Evolutionary conservation across 64 coral and sea anemone genomes (phyloP).

Genomic region (Platygyra sinensis): DNA sequence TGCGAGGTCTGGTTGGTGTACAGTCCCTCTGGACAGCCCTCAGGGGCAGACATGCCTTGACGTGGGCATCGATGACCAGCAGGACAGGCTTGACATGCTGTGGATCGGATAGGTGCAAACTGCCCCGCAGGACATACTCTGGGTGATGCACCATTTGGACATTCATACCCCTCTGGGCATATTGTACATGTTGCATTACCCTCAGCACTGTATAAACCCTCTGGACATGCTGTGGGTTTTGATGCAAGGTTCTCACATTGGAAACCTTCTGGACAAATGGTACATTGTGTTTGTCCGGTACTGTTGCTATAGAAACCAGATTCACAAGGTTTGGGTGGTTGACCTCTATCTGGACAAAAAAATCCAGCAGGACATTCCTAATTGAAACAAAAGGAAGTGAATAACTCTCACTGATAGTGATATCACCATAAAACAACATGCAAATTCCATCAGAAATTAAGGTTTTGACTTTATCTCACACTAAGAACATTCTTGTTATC

Average conservation of each 20-base stretch:
- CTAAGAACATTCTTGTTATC: too few species aligned
- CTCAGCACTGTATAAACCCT: constrained; percentile 73
- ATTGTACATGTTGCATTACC: constrained; percentile 80
- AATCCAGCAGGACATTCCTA: constrained; percentile 85
- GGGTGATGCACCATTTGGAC: constrained; percentile 76
- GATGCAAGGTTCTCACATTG: constrained; percentile 74
- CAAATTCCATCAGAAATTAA: too few species aligned
- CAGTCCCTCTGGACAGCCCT: constrained; percentile 73
- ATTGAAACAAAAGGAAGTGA: not conserved
- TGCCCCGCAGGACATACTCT: constrained; percentile 44
- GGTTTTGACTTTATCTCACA: too few species aligned
- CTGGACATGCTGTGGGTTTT: constrained; percentile 71
- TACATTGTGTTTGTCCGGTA: constrained; percentile 83
- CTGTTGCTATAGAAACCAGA: constrained; percentile 81
- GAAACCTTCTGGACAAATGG: constrained; percentile 87
- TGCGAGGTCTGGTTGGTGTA: constrained; percentile 86
- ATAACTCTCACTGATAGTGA: not conserved
- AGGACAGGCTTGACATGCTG: constrained; percentile 68
- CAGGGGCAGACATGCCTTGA: constrained; percentile 67
- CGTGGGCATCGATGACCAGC: constrained; percentile 71
- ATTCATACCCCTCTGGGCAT: constrained; percentile 86
- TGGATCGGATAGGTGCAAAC: constrained; percentile 48
- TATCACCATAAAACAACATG: too few species aligned
- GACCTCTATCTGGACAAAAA: constrained; percentile 65
- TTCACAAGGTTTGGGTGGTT: constrained; percentile 86